A percentile compares a stretch with the other conserved stretches of the same genome.
Conservation (phyloP, 2,113 vertebrate species). For the Osmerus mordax region DNA sequence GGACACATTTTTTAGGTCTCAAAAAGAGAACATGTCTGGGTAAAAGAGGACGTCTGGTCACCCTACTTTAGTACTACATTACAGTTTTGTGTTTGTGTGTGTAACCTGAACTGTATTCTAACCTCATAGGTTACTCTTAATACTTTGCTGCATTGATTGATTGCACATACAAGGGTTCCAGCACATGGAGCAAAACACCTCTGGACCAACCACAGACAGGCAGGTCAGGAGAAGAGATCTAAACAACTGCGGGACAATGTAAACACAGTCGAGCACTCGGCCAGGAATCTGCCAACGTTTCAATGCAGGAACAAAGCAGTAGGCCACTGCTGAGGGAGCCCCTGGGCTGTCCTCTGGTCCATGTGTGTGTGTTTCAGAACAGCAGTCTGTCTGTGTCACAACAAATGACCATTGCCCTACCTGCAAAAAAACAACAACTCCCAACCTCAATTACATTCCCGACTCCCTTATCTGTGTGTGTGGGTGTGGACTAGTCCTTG, state of each 20-base stretch:
- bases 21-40: too few species aligned
- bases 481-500: not conserved
- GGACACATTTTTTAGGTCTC: too few species aligned
- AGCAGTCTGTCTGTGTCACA: not conserved
- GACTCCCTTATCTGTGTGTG: not conserved
- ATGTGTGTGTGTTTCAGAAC: not conserved
- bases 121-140: too few species aligned
- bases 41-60: too few species aligned
- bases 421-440: not conserved
- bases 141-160: too few species aligned
- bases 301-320: slow-evolving; percentile 59
- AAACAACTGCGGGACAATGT: slow-evolving; percentile 54
- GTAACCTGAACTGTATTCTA: too few species aligned
- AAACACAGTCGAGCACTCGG: slow-evolving; percentile 36
- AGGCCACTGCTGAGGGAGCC: slow-evolving; percentile 41
- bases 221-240: slow-evolving; percentile 1
- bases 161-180: not conserved
- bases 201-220: slow-evolving; percentile 15
- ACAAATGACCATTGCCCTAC: not conserved
- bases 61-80: too few species aligned
- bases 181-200: slow-evolving; percentile 1
- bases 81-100: too few species aligned
- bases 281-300: slow-evolving; percentile 71
- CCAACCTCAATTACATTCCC: not conserved
- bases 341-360: not conserved